Evolutionary conservation across 1,140 invertebrate genomes (phyloP).

Genomic region (Bombus huntii): DNA sequence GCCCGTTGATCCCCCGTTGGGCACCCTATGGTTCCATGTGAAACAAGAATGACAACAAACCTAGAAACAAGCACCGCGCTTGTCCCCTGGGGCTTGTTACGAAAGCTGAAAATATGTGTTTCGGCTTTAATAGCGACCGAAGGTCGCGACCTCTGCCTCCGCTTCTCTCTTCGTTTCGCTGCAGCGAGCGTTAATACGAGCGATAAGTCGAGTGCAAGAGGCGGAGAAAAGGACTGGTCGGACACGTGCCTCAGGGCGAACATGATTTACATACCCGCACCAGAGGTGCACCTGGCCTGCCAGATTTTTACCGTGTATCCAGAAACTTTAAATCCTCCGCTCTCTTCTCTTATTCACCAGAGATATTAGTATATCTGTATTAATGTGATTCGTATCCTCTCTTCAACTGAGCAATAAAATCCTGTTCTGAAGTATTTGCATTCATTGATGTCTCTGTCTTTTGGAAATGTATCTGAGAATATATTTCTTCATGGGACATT

Average conservation of each 20-base stretch:
- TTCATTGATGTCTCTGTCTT: too few species aligned
- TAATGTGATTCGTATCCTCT: too few species aligned
- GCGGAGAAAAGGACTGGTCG: neutral
- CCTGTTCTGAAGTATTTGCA: too few species aligned
- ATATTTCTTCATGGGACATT: too few species aligned
- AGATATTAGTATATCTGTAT: too few species aligned
- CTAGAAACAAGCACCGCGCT: slow-evolving; percentile 61
- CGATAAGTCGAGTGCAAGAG: slow-evolving; percentile 40
- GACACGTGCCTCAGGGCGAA: slow-evolving; percentile 53
- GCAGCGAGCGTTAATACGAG: slow-evolving; percentile 57
- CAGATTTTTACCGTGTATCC: slow-evolving; percentile 14
- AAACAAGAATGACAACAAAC: slow-evolving; percentile 74
- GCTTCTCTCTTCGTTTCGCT: slow-evolving; percentile 6
- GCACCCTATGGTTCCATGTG: slow-evolving; percentile 67
- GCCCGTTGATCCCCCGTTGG: slow-evolving; percentile 63
- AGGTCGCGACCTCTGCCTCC: slow-evolving; percentile 42
- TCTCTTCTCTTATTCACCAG: too few species aligned
- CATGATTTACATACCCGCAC: slow-evolving; percentile 59
- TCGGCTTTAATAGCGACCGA: slow-evolving; percentile 39
- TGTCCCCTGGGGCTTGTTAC: slow-evolving; percentile 46
- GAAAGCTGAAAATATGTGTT: slow-evolving; percentile 57
- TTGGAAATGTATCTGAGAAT: too few species aligned
- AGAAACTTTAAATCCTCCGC: neutral
- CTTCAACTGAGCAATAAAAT: too few species aligned
- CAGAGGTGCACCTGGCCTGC: slow-evolving; percentile 56